Evolutionary conservation across 2,888 invertebrate genomes (phyloP), one percentile per base, ranked within the genome.

Genomic region (Melieria picta): DNA sequence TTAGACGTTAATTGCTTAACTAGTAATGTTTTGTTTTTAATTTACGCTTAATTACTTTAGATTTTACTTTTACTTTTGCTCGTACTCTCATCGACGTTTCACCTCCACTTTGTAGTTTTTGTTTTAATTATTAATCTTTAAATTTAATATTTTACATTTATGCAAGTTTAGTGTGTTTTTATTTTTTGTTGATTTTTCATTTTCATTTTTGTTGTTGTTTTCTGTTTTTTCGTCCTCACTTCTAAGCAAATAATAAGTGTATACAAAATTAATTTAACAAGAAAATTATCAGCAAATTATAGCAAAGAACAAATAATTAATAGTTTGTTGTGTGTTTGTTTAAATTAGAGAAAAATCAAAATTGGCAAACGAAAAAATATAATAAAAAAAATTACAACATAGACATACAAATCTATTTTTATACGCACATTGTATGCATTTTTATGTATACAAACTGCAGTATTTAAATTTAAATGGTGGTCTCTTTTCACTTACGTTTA

Each of bases 341-440:
- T 30, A 30, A 30, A 30, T 30, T 30, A 30, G 30, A 30, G 2
- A 30, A 30, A 30, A 52, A 52, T 7, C 10, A n/a, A 52, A 52
- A 52, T 52, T 52, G 13, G 13, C 9, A 50, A 45, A 55, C 45
- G n/a, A 45, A 47, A 48, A 16, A 48, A 42, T 47, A 64, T 13
- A 46, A 62, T 13, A 57, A 13, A 61, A 58, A 58, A 11, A 43
- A 47, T 57, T 58, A 72, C 43, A 58, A 55, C 46, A 62, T 42
- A 61, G 48, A 63, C 30, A 47, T 30, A 50, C 10, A 63, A 16
- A 30, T 62, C n/a, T 62, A 10, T 67, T 46, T 63, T 63, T 47
- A 47, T 79, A 77, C 79, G 78, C 80, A 79, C 80, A 80, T 79
- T 78, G 80, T 76, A 78, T 80, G 77, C 79, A 74, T 61, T 63